Evolutionary conservation across 2,113 vertebrate genomes (phyloP).

Genomic region (Motacilla tschutschensis): DNA sequence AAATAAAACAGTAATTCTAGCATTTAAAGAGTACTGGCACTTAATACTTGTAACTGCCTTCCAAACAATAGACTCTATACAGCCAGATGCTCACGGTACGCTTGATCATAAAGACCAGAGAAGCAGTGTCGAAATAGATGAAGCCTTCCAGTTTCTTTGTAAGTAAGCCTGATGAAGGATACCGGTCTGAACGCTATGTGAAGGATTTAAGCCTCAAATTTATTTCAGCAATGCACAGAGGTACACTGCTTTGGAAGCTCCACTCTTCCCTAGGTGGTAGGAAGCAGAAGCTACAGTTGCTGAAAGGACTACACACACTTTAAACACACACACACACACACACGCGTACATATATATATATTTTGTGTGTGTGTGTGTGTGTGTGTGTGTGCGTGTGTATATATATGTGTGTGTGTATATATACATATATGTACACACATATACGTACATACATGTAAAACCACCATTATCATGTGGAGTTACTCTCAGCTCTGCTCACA

Average conservation of each 20-base stretch:
- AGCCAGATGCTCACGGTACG: rapidly evolving
- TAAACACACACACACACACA: neutral
- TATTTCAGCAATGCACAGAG: neutral
- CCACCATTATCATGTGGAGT: neutral
- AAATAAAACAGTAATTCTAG: neutral
- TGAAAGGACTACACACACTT: neutral
- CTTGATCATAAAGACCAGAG: neutral
- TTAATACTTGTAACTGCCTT: neutral
- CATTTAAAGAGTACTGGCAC: neutral
- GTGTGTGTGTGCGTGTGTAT: neutral
- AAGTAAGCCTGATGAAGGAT: neutral
- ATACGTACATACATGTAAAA: neutral
- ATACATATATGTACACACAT: too few relatives aligned
- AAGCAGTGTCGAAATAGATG: neutral
- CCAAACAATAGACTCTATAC: neutral
- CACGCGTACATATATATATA: neutral
- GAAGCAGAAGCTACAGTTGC: neutral
- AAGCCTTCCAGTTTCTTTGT: neutral
- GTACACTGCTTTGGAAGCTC: neutral
- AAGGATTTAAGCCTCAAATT: neutral
- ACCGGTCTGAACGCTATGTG: neutral
- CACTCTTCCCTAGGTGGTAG: neutral
- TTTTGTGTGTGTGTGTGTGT: too few relatives aligned
- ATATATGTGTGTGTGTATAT: rapidly evolving
- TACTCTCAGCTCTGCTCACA: neutral